Evolutionary conservation across 2,797 vertebrate species (phyloP).

Genomic region (Ctenopoma kingsleyae): DNA sequence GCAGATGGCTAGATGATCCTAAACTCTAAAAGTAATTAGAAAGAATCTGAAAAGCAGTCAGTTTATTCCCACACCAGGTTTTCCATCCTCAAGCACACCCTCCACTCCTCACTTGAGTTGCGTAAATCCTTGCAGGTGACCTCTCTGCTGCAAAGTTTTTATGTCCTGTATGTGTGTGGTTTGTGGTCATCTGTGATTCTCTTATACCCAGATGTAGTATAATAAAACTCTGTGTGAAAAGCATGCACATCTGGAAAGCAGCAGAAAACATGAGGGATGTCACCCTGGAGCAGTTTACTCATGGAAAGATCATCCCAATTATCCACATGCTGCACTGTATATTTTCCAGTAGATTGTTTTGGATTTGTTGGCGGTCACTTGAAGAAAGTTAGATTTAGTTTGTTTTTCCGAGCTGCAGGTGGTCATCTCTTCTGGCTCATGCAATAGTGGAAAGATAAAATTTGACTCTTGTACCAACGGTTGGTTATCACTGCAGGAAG

Average conservation of each 20-base stretch:
- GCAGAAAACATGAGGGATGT: slow-evolving; percentile 51
- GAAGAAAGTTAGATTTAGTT: neutral
- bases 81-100: slow-evolving; percentile 30
- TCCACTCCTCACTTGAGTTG: slow-evolving; percentile 46
- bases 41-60: neutral
- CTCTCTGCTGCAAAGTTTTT: slow-evolving; percentile 30
- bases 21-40: neutral
- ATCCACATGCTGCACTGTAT: slow-evolving; percentile 12
- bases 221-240: slow-evolving; percentile 54
- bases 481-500: slow-evolving; percentile 29
- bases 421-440: slow-evolving; percentile 2
- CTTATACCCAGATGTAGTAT: slow-evolving; percentile 63
- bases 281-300: slow-evolving; percentile 37
- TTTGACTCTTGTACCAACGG: slow-evolving; percentile 16
- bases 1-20: slow-evolving; percentile 31
- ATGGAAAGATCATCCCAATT: slow-evolving; percentile 38
- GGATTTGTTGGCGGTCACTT: slow-evolving; percentile 4
- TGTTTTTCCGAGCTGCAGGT: neutral
- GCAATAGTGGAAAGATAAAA: slow-evolving; percentile 1
- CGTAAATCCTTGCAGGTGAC: slow-evolving; percentile 64
- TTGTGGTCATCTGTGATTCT: slow-evolving; percentile 49
- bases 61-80: slow-evolving; percentile 12
- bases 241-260: slow-evolving; percentile 67
- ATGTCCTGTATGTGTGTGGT: slow-evolving; percentile 34
- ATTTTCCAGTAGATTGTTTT: slow-evolving; percentile 42